A percentile compares a stretch with the other conserved stretches of the same genome.
These are phyloP conservation scores for Dicaeum eximium DNA, from an alignment of 2,113 vertebrate genomes.

Conservation along the genomic window DNA sequence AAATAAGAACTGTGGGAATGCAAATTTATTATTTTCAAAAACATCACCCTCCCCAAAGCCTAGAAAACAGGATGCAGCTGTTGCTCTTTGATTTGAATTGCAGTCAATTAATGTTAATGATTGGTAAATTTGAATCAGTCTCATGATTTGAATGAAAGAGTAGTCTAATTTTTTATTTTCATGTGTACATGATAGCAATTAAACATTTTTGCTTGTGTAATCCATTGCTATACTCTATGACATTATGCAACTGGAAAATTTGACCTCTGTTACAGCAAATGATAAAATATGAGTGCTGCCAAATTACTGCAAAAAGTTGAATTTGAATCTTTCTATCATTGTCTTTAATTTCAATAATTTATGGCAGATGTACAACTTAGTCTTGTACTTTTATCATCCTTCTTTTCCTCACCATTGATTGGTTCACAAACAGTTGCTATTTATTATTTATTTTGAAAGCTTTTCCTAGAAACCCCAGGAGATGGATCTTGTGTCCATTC, in stretches of 20 bases:
- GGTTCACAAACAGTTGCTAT: conserved; percentile 6
- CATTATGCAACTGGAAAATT: conserved; percentile 1
- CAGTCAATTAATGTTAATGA: conserved; percentile 40
- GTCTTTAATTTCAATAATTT: not conserved
- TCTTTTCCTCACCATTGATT: not conserved
- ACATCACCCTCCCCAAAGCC: not conserved
- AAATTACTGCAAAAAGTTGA: not conserved
- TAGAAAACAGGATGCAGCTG: conserved; percentile 38
- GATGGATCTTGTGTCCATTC: conserved; percentile 44
- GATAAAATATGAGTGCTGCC: not conserved
- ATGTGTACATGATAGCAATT: conserved; percentile 52
- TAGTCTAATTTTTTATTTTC: conserved; percentile 55
- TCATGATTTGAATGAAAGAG: conserved; percentile 12
- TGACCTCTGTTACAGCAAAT: conserved; percentile 36
- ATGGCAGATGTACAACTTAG: not conserved
- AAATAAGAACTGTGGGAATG: conserved; percentile 48
- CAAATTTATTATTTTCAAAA: conserved; percentile 42
- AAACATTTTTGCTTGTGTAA: conserved; percentile 17
- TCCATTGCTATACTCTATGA: not conserved
- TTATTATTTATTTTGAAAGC: conserved; percentile 69
- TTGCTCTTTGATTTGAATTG: not conserved
- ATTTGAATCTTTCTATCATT: not conserved
- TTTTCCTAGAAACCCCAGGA: conserved; percentile 40
- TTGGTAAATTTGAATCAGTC: conserved; percentile 9
- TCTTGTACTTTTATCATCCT: not conserved